A percentile compares a stretch with the other conserved stretches of the same genome.
phyloP scores from a whole-genome alignment of 2,888 invertebrate species.

The Zaprionus obscuricornis region DNA sequence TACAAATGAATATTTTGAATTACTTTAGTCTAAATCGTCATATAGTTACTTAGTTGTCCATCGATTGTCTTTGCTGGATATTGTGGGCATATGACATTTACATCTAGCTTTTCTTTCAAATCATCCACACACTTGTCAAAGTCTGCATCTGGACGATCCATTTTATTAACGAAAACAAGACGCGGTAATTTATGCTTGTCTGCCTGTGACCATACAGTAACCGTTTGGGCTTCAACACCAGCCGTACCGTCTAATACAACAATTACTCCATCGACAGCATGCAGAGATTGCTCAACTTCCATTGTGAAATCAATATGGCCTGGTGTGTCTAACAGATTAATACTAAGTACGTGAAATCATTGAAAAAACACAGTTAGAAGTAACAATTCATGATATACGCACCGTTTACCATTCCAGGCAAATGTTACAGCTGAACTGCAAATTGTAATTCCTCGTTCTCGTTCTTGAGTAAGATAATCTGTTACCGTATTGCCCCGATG shows the following conservation, averaged over 20 bases:
- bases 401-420: too few species aligned
- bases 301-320: constrained; percentile 66
- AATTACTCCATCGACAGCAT: constrained; percentile 86
- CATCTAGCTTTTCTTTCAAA: constrained; percentile 89
- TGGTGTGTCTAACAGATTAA: constrained; percentile 92
- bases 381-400: too few species aligned
- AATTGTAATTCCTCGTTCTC: constrained; percentile 1
- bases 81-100: constrained; percentile 88
- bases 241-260: constrained; percentile 48
- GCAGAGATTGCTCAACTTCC: constrained; percentile 64
- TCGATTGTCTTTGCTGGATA: constrained; percentile 86
- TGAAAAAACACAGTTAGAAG: too few species aligned
- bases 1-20: too few species aligned
- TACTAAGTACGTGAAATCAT: too few species aligned
- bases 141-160: constrained; percentile 26
- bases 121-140: constrained; percentile 87
- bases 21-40: background rate
- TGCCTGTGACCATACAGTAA: constrained; percentile 50
- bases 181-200: constrained; percentile 54
- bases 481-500: background rate
- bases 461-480: background rate
- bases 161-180: constrained; percentile 45
- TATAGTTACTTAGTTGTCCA: constrained; percentile 77
- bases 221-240: constrained; percentile 48
- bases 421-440: background rate